Conservation (phyloP, 2,888 invertebrate genomes). For the Ceramica pisi region DNA sequence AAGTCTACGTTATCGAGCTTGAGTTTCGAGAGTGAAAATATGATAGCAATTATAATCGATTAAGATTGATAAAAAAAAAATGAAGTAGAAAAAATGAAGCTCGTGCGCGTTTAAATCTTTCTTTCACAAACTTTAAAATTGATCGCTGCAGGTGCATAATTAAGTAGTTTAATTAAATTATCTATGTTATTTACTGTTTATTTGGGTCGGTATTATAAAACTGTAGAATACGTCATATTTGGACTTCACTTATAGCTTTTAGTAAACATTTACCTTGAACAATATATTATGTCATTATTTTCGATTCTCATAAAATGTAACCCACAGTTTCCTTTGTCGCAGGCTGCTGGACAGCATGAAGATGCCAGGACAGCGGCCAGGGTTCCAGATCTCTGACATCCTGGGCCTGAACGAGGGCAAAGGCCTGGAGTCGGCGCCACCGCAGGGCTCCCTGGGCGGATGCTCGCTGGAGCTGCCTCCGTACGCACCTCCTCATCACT, state of each 20-base stretch:
- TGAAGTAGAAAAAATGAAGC: accelerated
- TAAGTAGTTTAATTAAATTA: not conserved
- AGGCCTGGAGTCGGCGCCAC: conserved; percentile 82
- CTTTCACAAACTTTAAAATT: conserved; percentile 22
- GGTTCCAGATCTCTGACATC: conserved; percentile 98
- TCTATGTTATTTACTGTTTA: not conserved
- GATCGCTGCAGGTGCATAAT: not conserved
- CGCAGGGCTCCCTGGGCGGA: conserved; percentile 75
- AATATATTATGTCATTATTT: not conserved
- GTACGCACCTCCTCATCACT: conserved; percentile 83
- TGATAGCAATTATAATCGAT: not conserved
- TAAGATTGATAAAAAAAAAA: too few relatives aligned
- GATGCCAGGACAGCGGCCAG: conserved; percentile 94
- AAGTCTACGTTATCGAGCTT: too few relatives aligned
- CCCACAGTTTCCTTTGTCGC: conserved; percentile 67
- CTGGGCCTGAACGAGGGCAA: conserved; percentile 95
- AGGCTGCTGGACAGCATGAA: conserved; percentile 96
- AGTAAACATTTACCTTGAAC: not conserved
- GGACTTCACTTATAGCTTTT: not conserved
- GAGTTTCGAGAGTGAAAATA: not conserved
- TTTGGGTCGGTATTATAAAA: not conserved
- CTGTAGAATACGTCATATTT: not conserved
- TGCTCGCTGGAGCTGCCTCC: conserved; percentile 83
- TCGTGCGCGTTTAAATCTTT: conserved; percentile 70
- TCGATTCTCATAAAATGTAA: conserved; percentile 25